A percentile compares a stretch with the other conserved stretches of the same genome.
Conservation (phyloP, 2,888 invertebrate genomes). For the Synergus umbraculus region DNA sequence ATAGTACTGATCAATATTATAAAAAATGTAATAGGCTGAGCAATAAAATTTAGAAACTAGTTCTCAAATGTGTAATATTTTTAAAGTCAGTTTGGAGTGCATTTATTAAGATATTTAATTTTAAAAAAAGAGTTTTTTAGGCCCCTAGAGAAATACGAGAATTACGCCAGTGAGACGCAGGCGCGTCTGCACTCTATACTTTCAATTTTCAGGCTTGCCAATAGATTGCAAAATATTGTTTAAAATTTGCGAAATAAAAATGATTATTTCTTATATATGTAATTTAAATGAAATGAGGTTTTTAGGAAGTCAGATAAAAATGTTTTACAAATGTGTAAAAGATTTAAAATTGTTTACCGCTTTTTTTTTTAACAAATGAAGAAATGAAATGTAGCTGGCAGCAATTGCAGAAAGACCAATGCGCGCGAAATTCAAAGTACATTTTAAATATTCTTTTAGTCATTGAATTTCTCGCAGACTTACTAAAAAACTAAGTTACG, state of each 20-base stretch:
- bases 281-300: neutral
- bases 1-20: neutral
- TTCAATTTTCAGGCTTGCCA: neutral
- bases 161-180: neutral
- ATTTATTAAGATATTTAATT: too few relatives aligned
- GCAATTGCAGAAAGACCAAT: neutral
- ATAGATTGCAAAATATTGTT: neutral
- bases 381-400: too few relatives aligned
- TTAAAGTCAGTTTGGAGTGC: neutral
- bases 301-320: neutral
- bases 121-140: neutral
- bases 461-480: neutral
- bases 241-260: too few relatives aligned
- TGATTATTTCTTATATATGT: too few relatives aligned
- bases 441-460: neutral
- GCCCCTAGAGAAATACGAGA: neutral
- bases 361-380: neutral
- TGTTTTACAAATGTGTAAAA: neutral
- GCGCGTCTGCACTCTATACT: neutral
- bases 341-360: neutral
- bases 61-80: neutral
- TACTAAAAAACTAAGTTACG: neutral
- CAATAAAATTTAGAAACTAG: neutral
- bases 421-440: neutral
- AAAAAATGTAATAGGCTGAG: neutral